phyloP scores from a whole-genome alignment of 2,888 invertebrate genomes.

The Orthosia incerta region DNA sequence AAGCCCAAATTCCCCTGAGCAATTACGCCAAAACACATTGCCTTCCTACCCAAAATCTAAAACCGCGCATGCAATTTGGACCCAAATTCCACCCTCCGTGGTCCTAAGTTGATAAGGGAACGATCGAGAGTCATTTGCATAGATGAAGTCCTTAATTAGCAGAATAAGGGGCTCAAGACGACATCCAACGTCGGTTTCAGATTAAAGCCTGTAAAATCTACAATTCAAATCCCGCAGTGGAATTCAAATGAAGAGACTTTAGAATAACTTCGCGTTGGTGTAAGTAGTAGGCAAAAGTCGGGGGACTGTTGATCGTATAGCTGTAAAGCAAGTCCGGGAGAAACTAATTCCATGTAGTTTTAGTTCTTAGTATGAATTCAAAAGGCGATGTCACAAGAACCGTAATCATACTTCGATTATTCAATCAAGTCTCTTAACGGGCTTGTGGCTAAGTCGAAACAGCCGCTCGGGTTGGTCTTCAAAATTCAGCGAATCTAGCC shows the following conservation, averaged over 20 bases:
- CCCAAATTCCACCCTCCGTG: slow-evolving; percentile 2
- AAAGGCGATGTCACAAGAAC: no score
- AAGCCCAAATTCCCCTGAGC: neutral
- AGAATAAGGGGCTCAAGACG: slow-evolving; percentile 76
- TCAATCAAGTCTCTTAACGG: no score
- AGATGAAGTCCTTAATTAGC: slow-evolving; percentile 81
- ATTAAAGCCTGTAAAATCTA: slow-evolving; percentile 88
- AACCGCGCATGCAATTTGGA: slow-evolving; percentile 23
- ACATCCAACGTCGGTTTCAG: slow-evolving; percentile 82
- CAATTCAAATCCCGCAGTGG: slow-evolving; percentile 87
- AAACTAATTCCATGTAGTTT: slow-evolving; percentile 3
- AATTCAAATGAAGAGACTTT: slow-evolving; percentile 80
- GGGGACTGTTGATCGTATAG: slow-evolving; percentile 6
- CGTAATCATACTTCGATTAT: no score
- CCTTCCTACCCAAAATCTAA: neutral
- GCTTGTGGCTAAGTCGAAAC: no score
- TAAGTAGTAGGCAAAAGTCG: slow-evolving; percentile 26
- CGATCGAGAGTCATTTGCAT: slow-evolving; percentile 44
- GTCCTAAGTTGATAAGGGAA: slow-evolving; percentile 23
- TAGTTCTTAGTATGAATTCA: neutral
- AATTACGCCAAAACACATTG: slow-evolving; percentile 18
- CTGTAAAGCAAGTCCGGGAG: neutral
- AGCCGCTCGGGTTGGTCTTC: no score
- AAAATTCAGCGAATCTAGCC: no score
- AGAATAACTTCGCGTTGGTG: slow-evolving; percentile 43